phyloP scores from a whole-genome alignment of 2,888 invertebrate species.

The Epinotia ramella region DNA sequence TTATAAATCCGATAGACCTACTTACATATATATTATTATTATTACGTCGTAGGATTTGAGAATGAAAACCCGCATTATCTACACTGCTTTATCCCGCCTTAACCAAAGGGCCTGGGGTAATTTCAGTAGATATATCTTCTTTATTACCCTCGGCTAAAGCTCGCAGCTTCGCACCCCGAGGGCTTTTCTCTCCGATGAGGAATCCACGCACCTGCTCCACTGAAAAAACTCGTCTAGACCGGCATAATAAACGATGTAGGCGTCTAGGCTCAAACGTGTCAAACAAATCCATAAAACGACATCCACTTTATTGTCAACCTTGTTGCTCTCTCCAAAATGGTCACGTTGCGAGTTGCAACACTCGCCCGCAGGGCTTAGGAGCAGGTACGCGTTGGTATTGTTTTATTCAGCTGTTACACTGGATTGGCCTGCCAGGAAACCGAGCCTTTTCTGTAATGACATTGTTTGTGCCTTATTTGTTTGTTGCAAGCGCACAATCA shows the following conservation, averaged over 20 bases:
- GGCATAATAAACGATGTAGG: slow-evolving; percentile 56
- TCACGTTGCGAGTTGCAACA: slow-evolving; percentile 50
- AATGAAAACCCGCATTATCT: background rate
- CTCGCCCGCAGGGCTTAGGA: slow-evolving; percentile 34
- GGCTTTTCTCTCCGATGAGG: slow-evolving; percentile 42
- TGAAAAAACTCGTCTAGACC: slow-evolving; percentile 79
- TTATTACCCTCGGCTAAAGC: slow-evolving; percentile 43
- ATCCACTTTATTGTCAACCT: slow-evolving; percentile 60
- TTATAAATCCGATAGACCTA: too few species aligned
- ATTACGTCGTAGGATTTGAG: too few species aligned
- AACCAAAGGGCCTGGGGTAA: slow-evolving; percentile 15
- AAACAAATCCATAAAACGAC: slow-evolving; percentile 52
- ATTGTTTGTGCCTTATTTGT: slow-evolving; percentile 39
- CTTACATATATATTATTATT: too few species aligned
- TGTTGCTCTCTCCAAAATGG: slow-evolving; percentile 52
- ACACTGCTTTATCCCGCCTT: background rate
- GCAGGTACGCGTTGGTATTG: slow-evolving; percentile 16
- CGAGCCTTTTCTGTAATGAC: slow-evolving; percentile 39
- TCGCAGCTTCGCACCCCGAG: slow-evolving; percentile 30
- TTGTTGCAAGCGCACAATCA: slow-evolving; percentile 28
- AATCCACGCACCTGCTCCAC: slow-evolving; percentile 65
- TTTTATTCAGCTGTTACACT: slow-evolving; percentile 41
- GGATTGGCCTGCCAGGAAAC: slow-evolving; percentile 27
- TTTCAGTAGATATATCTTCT: slow-evolving; percentile 43
- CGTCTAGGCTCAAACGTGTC: slow-evolving; percentile 59